Evolutionary conservation across 2,888 invertebrate species (phyloP).

Genomic region (Melangyna quadrimaculata): DNA sequence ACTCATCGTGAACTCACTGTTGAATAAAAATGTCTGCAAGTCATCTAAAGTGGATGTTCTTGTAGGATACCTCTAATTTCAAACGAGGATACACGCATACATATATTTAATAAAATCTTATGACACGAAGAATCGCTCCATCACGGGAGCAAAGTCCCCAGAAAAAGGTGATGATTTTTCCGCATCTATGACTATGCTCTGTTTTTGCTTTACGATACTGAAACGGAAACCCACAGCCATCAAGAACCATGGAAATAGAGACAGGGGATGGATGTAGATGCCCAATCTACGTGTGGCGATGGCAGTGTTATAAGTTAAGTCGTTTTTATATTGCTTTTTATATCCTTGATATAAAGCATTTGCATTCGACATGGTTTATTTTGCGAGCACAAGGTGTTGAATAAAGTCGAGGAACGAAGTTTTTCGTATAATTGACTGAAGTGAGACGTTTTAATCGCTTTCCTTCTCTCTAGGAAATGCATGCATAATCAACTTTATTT

Average conservation of each 20-base stretch:
- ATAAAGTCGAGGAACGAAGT: not conserved
- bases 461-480: not conserved
- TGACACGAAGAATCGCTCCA: slow-evolving; percentile 32
- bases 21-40: slow-evolving; percentile 20
- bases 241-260: not conserved
- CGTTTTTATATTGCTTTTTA: not conserved
- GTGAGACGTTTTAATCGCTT: not conserved
- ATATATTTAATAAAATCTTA: slow-evolving; percentile 37
- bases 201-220: not conserved
- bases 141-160: not conserved
- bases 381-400: slow-evolving; percentile 18
- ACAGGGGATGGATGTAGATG: not conserved
- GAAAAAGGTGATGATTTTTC: slow-evolving; percentile 17
- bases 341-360: slow-evolving; percentile 20
- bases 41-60: slow-evolving; percentile 27
- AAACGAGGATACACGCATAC: not conserved
- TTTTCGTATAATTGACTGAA: not conserved
- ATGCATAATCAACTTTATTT: slow-evolving; percentile 19
- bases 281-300: not conserved
- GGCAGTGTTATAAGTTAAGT: not conserved
- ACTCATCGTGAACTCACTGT: not conserved
- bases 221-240: slow-evolving; percentile 11
- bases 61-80: slow-evolving; percentile 2
- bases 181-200: not conserved
- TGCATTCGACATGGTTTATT: slow-evolving; percentile 35